Evolutionary conservation across 2,888 invertebrate genomes (phyloP).

Genomic region (Tupiocoris notatus): DNA sequence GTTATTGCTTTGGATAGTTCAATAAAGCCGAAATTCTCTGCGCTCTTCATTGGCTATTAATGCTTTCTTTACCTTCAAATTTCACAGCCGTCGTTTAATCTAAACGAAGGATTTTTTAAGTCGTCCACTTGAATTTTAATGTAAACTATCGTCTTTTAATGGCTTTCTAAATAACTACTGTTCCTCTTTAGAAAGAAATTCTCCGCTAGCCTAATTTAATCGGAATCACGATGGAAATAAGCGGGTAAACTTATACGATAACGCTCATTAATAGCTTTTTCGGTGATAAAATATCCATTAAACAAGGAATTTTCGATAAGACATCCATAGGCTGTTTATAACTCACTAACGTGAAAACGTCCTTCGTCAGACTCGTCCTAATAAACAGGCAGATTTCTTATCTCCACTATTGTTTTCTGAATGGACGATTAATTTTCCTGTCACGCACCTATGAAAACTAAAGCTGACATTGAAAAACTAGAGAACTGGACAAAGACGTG

Average conservation of each 20-base stretch:
- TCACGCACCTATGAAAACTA: not conserved
- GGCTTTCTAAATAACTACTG: not conserved
- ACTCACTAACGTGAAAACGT: not conserved
- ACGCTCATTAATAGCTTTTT: conserved; percentile 22
- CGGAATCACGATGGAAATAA: conserved; percentile 1
- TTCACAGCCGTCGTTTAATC: too few relatives aligned
- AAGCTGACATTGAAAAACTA: not conserved
- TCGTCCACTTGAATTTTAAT: too few relatives aligned
- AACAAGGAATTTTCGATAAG: not conserved
- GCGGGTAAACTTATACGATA: conserved; percentile 13
- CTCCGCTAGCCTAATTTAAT: not conserved
- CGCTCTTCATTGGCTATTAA: too few relatives aligned
- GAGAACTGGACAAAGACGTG: not conserved
- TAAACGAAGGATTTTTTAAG: too few relatives aligned
- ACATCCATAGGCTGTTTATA: not conserved
- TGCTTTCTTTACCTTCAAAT: too few relatives aligned
- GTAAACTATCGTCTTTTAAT: too few relatives aligned
- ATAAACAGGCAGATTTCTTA: conserved; percentile 12
- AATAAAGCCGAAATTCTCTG: too few relatives aligned
- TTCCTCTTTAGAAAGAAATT: not conserved
- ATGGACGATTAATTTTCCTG: conserved; percentile 20
- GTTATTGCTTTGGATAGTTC: too few relatives aligned
- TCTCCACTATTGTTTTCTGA: conserved; percentile 13
- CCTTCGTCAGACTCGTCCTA: not conserved
- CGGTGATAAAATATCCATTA: conserved; percentile 9